phyloP scores from a whole-genome alignment of 1,140 invertebrate species.

The Lepeophtheirus salmonis region DNA sequence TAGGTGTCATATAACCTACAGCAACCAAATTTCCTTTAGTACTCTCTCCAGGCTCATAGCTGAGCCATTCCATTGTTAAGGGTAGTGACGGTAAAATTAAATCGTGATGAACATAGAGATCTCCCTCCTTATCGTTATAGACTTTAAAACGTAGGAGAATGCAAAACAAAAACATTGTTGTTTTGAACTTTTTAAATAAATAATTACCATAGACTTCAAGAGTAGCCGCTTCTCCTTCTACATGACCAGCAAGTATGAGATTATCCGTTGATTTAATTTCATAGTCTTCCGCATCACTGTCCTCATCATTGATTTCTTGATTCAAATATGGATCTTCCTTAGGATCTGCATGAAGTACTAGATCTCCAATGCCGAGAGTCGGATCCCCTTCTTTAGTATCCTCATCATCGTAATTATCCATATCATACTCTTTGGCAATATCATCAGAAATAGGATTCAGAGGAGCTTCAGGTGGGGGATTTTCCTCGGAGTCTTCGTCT shows the following conservation, averaged over 20 bases:
- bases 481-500: slow-evolving; percentile 9
- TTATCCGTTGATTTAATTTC: slow-evolving; percentile 74
- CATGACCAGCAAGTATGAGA: slow-evolving; percentile 66
- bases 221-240: slow-evolving; percentile 57
- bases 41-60: slow-evolving; percentile 48
- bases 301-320: slow-evolving; percentile 50
- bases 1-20: slow-evolving; percentile 69
- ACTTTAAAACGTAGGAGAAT: slow-evolving; percentile 38
- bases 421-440: slow-evolving; percentile 32
- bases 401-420: slow-evolving; percentile 29
- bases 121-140: slow-evolving; percentile 67
- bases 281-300: slow-evolving; percentile 52
- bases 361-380: slow-evolving; percentile 29
- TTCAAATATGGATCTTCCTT: slow-evolving; percentile 39
- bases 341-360: slow-evolving; percentile 34
- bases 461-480: background rate
- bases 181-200: background rate
- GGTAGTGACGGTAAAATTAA: slow-evolving; percentile 68
- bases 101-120: slow-evolving; percentile 84
- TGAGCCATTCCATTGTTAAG: slow-evolving; percentile 74
- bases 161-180: slow-evolving; percentile 19
- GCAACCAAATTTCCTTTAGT: slow-evolving; percentile 60
- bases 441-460: slow-evolving; percentile 21
- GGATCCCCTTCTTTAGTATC: slow-evolving; percentile 23
- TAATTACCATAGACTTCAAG: slow-evolving; percentile 62